A percentile compares a stretch with the other conserved stretches of the same genome.
phyloP scores from a whole-genome alignment of 2,888 invertebrate genomes.

The Limenitis arthemis region DNA sequence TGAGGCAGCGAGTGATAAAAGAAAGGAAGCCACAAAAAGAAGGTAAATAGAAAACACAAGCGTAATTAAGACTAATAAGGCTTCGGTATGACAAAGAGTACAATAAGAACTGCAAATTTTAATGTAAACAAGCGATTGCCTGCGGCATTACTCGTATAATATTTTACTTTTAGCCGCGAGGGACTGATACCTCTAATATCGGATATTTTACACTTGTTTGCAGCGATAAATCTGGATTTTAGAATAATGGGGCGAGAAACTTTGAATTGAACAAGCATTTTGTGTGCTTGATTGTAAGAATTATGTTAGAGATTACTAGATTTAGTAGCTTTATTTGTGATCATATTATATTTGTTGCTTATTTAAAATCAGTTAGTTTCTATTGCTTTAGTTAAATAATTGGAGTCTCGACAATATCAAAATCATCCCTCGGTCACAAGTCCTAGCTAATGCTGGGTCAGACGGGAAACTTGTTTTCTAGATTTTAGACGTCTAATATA shows the following conservation, averaged over 20 bases:
- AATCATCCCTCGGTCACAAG: too few relatives aligned
- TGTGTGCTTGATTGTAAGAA: neutral
- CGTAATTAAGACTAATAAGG: slow-evolving; percentile 59
- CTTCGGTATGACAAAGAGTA: slow-evolving; percentile 46
- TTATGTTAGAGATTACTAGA: neutral
- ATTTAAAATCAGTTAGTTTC: too few relatives aligned
- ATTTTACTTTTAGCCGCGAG: slow-evolving; percentile 10
- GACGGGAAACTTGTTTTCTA: too few relatives aligned
- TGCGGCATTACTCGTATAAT: slow-evolving; percentile 10
- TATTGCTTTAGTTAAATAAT: too few relatives aligned
- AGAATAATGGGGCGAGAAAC: neutral
- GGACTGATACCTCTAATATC: slow-evolving; percentile 7
- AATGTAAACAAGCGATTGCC: slow-evolving; percentile 13
- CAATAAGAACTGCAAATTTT: slow-evolving; percentile 32
- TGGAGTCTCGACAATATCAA: too few relatives aligned
- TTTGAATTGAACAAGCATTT: neutral
- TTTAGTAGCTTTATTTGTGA: too few relatives aligned
- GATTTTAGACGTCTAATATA: too few relatives aligned
- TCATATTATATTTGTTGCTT: too few relatives aligned
- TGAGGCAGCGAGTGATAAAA: slow-evolving; percentile 39
- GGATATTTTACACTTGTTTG: neutral
- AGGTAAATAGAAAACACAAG: slow-evolving; percentile 40
- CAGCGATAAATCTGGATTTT: slow-evolving; percentile 1
- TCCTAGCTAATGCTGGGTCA: too few relatives aligned
- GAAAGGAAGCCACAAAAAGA: slow-evolving; percentile 43